Evolutionary conservation across 2,888 invertebrate species (phyloP).

Genomic region (Thymelicus sylvestris): DNA sequence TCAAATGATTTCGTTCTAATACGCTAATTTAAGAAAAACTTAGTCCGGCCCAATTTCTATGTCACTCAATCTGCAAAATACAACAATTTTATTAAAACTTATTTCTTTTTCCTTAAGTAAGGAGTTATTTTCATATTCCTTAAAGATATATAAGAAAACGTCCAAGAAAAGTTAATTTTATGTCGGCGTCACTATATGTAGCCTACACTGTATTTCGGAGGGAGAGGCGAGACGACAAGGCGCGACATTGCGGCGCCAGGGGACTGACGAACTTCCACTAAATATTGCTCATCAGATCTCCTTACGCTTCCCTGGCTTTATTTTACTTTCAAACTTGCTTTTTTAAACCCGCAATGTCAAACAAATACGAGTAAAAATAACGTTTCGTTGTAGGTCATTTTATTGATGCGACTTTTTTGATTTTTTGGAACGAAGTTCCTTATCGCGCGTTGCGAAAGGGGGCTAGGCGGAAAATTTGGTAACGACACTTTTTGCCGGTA

Average conservation of each 20-base stretch:
- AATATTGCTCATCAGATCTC: conserved; percentile 6
- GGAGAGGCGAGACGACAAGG: conserved; percentile 54
- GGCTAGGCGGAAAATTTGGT: too few relatives aligned
- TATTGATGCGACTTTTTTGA: neutral
- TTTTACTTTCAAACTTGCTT: neutral
- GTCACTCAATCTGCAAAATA: too few relatives aligned
- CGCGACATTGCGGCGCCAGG: conserved; percentile 60
- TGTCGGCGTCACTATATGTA: neutral
- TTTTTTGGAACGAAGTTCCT: too few relatives aligned
- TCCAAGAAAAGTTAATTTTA: neutral
- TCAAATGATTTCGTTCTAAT: too few relatives aligned
- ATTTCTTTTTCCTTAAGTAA: too few relatives aligned
- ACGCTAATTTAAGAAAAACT: too few relatives aligned
- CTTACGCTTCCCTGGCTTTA: neutral
- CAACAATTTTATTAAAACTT: too few relatives aligned
- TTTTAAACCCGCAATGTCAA: neutral
- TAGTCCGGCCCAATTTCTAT: too few relatives aligned
- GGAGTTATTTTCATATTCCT: neutral
- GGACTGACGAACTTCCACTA: conserved; percentile 8
- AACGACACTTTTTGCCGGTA: too few relatives aligned
- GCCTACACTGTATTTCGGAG: neutral
- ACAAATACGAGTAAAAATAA: neutral
- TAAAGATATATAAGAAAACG: neutral
- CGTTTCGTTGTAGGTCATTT: neutral
- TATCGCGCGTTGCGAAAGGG: too few relatives aligned